phyloP scores from a whole-genome alignment of 2,797 vertebrate genomes.

The Linurgus olivaceus region DNA sequence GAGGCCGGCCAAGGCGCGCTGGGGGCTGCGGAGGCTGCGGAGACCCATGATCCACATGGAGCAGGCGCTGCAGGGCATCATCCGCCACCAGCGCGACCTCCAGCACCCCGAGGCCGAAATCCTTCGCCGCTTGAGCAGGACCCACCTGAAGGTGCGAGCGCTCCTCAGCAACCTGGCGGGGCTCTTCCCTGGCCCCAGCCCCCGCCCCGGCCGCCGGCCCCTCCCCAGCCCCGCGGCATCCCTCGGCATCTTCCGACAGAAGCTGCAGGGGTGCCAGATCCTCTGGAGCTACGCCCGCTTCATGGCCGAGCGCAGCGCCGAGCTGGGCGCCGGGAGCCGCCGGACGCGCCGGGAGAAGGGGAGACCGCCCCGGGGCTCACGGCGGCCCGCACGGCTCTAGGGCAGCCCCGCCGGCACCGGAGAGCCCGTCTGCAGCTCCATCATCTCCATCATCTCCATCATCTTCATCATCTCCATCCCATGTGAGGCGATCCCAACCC shows the following conservation, averaged over 20 bases:
- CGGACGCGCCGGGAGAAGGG: background rate
- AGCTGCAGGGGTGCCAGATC: conserved; percentile 42
- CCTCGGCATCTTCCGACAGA: background rate
- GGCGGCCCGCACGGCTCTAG: fast-evolving
- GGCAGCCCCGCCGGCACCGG: fast-evolving
- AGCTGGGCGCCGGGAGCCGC: background rate
- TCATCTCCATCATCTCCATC: background rate
- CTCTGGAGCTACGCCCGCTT: conserved; percentile 47
- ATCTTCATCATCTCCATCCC: background rate
- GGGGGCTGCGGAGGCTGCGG: conserved; percentile 7
- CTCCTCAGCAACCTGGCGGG: conserved; percentile 26
- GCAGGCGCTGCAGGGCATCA: background rate
- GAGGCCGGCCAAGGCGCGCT: background rate
- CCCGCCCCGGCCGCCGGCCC: fast-evolving
- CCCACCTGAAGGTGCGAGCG: background rate
- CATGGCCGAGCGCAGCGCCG: background rate
- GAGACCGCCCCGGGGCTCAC: fast-evolving
- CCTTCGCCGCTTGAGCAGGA: background rate
- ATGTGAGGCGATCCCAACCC: fast-evolving
- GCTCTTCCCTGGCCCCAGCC: background rate
- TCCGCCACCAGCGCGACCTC: background rate
- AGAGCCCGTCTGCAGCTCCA: background rate
- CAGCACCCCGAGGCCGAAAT: background rate
- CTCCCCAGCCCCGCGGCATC: background rate
- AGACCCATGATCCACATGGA: background rate